A percentile compares a stretch with the other conserved stretches of the same genome.
Evolutionary conservation across 2,113 vertebrate genomes (phyloP).

Genomic region (Labeo catla): DNA sequence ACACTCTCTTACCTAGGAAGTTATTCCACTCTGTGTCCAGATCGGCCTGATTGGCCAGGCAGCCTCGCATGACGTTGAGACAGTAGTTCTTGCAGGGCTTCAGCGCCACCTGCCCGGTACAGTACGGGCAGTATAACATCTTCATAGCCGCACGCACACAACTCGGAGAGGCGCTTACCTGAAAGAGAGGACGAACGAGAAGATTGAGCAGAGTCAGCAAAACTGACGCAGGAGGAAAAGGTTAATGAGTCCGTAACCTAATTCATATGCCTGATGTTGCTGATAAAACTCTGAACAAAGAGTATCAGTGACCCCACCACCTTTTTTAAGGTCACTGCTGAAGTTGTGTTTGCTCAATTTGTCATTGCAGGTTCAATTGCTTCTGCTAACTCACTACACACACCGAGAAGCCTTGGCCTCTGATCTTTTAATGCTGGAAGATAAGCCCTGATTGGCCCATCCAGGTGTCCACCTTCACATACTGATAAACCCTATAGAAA

Average conservation of each 20-base stretch:
- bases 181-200: constrained; percentile 40
- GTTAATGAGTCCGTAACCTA: constrained; percentile 30
- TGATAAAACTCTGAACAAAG: constrained; percentile 25
- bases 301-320: background rate
- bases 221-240: constrained; percentile 21
- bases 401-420: constrained; percentile 17
- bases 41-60: constrained; percentile 95
- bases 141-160: constrained; percentile 89
- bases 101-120: constrained; percentile 88
- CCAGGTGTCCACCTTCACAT: constrained; percentile 28
- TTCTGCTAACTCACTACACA: constrained; percentile 20
- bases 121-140: constrained; percentile 96
- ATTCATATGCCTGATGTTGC: constrained; percentile 9
- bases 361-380: constrained; percentile 2
- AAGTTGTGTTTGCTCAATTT: constrained; percentile 13
- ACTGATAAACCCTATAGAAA: constrained; percentile 24
- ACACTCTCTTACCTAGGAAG: constrained; percentile 87
- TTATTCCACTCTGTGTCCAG: constrained; percentile 94
- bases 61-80: constrained; percentile 95
- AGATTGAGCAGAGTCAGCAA: constrained; percentile 27
- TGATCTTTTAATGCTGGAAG: constrained; percentile 35
- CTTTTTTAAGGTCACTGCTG: constrained; percentile 1
- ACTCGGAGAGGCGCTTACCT: constrained; percentile 90
- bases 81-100: constrained; percentile 98
- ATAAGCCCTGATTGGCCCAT: background rate